Base-by-base conservation (phyloP, 2,888 invertebrate species). In the Conchocele bisecta region DNA sequence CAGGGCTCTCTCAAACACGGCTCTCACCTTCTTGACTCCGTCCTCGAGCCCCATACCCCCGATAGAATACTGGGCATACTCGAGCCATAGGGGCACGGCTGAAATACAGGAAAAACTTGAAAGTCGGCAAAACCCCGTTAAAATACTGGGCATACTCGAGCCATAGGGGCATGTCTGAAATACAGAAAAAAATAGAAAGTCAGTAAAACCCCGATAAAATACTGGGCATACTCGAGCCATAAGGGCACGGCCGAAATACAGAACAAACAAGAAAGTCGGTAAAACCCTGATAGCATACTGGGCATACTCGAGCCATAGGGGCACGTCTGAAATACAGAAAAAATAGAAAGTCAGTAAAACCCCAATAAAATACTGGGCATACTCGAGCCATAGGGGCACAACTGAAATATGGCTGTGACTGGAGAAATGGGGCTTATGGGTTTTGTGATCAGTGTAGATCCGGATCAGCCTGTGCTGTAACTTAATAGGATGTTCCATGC, bases 141-240 rank as follows among this genome's bases (percentile, higher is more conserved):
- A 93, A 92, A 86, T 93, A 94, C 83, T 93, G 93, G 1, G 93
- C 93, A 90, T 93, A 95, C 86, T 94, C 94, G 51, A 94, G 82
- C 93, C 95, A 95, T 15, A 95, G 82, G 50, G 93, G 92, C 1
- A 93, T 92, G 84, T 94, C 94, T 94, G 84, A 42, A 63, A 59
- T 5, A 41, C 41, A 20, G 39, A n/a, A 41, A 58, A 35, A n/a
- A 59, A 26, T 24, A 15, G n/a, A n/a, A n/a, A n/a, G n/a, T n/a
- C n/a, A n/a, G n/a, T 87, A 90, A 88, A 13, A 86, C 88, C 26
- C 90, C 89, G 67, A 91, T 90, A 6, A 93, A 92, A 86, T 93
- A 94, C 83, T 93, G 93, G 1, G 93, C 93, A 90, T 93, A 95
- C 86, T 94, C 94, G 51, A 94, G 82, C 93, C 95, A 95, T 15